A percentile compares a stretch with the other conserved stretches of the same genome.
These are phyloP conservation scores for Melopsittacus undulatus DNA, from an alignment of 2,797 vertebrate species.

Conservation along the genomic window DNA sequence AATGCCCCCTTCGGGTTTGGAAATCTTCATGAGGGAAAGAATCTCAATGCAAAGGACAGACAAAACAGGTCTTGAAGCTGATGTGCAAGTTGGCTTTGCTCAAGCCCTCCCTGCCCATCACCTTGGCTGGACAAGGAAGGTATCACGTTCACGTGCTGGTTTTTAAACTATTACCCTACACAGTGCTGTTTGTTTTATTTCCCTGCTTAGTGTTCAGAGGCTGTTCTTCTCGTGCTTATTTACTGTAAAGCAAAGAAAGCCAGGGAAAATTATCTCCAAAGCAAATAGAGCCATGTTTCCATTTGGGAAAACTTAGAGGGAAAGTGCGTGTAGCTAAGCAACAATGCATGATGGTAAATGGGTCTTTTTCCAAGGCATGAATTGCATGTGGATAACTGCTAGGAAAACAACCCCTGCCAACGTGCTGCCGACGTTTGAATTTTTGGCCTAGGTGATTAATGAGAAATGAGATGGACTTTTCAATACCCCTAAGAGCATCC, in stretches of 20 bases:
- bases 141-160: neutral
- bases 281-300: slow-evolving; percentile 72
- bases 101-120: neutral
- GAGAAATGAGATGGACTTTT: slow-evolving; percentile 45
- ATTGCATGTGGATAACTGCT: slow-evolving; percentile 62
- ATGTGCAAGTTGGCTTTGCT: neutral
- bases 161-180: slow-evolving; percentile 6
- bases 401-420: slow-evolving; percentile 55
- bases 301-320: slow-evolving; percentile 69
- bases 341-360: slow-evolving; percentile 68
- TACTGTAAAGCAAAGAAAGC: slow-evolving; percentile 61
- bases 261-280: slow-evolving; percentile 66
- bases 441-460: slow-evolving; percentile 23
- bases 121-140: neutral
- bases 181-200: neutral
- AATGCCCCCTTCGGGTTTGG: neutral
- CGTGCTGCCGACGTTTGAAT: neutral
- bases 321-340: slow-evolving; percentile 60
- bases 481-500: neutral
- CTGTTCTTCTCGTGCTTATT: slow-evolving; percentile 41
- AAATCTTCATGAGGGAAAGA: neutral
- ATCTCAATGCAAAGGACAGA: neutral
- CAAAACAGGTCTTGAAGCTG: neutral
- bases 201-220: neutral
- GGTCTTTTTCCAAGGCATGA: slow-evolving; percentile 67